Conservation (phyloP, 2,113 vertebrate species). For the Calidris pugnax region DNA sequence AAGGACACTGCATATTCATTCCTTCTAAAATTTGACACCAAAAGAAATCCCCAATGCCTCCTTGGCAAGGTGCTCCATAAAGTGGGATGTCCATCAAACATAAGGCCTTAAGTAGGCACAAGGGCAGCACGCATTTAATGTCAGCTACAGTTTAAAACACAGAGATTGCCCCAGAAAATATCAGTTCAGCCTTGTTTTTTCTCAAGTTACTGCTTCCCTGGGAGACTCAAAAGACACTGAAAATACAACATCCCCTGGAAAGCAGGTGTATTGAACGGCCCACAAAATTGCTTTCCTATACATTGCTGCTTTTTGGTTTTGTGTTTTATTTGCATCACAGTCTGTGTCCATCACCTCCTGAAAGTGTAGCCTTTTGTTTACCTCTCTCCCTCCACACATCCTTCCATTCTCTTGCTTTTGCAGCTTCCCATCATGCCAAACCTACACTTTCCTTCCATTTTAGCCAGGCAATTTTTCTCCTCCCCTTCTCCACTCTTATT, state of each 20-base stretch:
- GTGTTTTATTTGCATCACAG: not conserved
- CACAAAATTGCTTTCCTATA: not conserved
- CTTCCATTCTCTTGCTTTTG: not conserved
- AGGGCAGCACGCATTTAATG: not conserved
- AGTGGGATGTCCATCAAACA: not conserved
- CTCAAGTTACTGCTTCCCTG: not conserved
- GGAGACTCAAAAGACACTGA: not conserved
- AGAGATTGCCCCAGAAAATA: not conserved
- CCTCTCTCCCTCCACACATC: not conserved
- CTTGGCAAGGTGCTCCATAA: not conserved
- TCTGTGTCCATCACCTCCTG: not conserved
- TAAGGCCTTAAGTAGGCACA: not conserved
- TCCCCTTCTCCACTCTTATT: not conserved
- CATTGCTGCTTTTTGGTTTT: not conserved
- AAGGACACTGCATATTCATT: not conserved
- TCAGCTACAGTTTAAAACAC: not conserved
- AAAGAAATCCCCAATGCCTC: fast-evolving
- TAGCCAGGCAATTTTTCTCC: not conserved
- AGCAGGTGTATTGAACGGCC: not conserved
- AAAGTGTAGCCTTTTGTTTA: not conserved
- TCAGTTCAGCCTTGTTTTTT: not conserved
- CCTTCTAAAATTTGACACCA: not conserved
- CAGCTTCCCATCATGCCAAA: not conserved
- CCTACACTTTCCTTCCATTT: not conserved
- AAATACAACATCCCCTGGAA: not conserved